phyloP scores from a whole-genome alignment of 2,797 vertebrate genomes.

The Megaceryle alcyon region DNA sequence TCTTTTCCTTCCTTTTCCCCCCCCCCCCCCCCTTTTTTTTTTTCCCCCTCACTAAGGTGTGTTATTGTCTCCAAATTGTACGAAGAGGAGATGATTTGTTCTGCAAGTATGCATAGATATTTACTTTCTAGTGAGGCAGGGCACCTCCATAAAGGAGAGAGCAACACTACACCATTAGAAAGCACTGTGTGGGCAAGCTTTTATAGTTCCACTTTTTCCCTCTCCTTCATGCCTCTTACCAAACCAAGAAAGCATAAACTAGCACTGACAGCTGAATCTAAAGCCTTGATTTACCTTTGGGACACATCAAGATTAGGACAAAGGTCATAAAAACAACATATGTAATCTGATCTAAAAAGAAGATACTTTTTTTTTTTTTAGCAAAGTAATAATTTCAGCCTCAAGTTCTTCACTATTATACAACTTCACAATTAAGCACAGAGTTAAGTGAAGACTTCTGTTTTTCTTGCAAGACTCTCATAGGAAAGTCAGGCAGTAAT shows the following conservation, averaged over 20 bases:
- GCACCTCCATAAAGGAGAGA: background rate
- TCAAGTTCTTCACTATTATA: background rate
- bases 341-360: background rate
- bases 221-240: too few relatives aligned
- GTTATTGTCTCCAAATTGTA: background rate
- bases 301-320: background rate
- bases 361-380: background rate
- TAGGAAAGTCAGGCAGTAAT: background rate
- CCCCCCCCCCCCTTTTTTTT: rapidly evolving
- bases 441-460: background rate
- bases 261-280: background rate
- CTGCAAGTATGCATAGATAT: background rate
- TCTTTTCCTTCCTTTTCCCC: too few relatives aligned
- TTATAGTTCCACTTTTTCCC: background rate
- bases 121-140: background rate
- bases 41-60: background rate
- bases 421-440: background rate
- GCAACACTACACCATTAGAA: background rate
- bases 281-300: background rate
- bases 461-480: background rate
- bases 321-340: background rate
- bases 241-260: background rate
- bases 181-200: background rate
- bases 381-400: background rate
- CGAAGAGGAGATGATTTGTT: background rate